Conservation (phyloP, 2,888 invertebrate genomes). For the Nebria brevicollis region DNA sequence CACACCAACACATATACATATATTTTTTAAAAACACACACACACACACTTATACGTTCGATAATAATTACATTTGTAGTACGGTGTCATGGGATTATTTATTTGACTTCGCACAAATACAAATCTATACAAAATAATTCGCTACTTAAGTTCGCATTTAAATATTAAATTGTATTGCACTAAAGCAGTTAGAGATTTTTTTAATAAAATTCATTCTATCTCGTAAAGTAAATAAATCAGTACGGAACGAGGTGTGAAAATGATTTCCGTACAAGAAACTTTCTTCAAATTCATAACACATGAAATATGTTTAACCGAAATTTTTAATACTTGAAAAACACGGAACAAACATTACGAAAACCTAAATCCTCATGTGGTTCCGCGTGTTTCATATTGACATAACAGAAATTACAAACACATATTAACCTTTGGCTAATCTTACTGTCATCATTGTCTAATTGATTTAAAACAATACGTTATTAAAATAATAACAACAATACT, state of each 20-base stretch:
- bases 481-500: background rate
- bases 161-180: too few relatives aligned
- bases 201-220: too few relatives aligned
- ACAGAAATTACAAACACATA: background rate
- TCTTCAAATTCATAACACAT: background rate
- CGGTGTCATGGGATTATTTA: background rate
- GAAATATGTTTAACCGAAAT: background rate
- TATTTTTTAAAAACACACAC: background rate
- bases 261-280: background rate
- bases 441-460: background rate
- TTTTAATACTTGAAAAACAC: background rate
- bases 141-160: background rate
- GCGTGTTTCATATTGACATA: background rate
- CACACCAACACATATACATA: constrained; percentile 1
- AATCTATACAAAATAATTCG: background rate
- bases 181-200: too few relatives aligned
- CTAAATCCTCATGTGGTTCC: background rate
- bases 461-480: background rate
- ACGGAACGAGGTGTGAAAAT: background rate
- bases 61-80: background rate
- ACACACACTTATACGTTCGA: background rate
- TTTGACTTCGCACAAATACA: background rate
- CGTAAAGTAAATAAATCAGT: background rate
- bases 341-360: background rate
- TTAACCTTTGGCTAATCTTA: too few relatives aligned